Evolutionary conservation across 1,140 invertebrate genomes (phyloP).

Genomic region (Stenopsyche tienmushanensis): DNA sequence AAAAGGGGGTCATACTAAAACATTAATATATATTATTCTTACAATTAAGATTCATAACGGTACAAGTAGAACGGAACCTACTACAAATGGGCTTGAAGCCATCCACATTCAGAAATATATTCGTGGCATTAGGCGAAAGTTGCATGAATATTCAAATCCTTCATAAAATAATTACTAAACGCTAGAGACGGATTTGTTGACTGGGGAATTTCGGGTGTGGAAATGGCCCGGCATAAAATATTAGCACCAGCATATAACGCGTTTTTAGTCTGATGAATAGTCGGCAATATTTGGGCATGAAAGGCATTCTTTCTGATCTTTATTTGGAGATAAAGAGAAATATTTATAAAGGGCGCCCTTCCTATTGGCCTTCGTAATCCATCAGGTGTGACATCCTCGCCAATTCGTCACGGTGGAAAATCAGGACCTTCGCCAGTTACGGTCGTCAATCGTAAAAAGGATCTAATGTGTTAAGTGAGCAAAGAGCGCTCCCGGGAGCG

Average conservation of each 20-base stretch:
- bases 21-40: background rate
- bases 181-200: background rate
- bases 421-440: too few species aligned
- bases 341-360: too few species aligned
- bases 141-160: background rate
- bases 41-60: background rate
- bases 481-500: constrained; percentile 13
- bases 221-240: too few species aligned
- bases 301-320: too few species aligned
- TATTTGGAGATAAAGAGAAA: too few species aligned
- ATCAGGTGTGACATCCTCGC: too few species aligned
- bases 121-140: background rate
- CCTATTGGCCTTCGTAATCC: too few species aligned
- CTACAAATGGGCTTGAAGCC: background rate
- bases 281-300: too few species aligned
- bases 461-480: constrained; percentile 14
- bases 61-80: background rate
- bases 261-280: too few species aligned
- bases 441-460: constrained; percentile 23
- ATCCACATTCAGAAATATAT: background rate
- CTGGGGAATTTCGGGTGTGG: background rate
- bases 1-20: too few species aligned
- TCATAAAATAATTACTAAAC: background rate
- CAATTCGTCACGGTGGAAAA: too few species aligned
- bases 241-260: too few species aligned